Base-by-base conservation (phyloP, 1,140 invertebrate species). In the Conus betulinus region DNA sequence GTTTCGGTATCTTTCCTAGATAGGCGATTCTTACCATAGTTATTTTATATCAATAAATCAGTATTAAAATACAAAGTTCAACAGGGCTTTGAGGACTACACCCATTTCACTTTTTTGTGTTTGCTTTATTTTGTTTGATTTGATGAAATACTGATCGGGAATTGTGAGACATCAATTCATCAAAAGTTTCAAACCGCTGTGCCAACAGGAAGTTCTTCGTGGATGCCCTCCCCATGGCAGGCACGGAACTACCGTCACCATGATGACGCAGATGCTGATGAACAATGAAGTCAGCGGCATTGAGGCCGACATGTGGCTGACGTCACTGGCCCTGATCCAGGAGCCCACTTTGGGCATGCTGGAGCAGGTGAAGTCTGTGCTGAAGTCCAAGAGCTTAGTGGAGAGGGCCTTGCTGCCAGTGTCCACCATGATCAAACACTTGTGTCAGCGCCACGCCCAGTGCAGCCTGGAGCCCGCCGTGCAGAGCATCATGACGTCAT, bases 161-260 rank as follows among this genome's bases (percentile, higher is more conserved):
- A 39, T 39, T 39, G 39, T 39, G 39, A 39, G 39, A 39, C 39
- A 39, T 39, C 39, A 39, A 39, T 39, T 3, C 39, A 39, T 39
- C 39, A 39, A 39, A 39, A 39, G 39, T 39, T 39, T 39, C 39
- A 39, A 39, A 39, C 39, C 39, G 39, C 39, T 39, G 39, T 39
- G 39, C 39, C 39, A 39, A 67, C 90, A 96, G 95, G 88, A 95
- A 95, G 92, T 95, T 95, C 90, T 93, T 96, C 87, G 88, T 95
- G 55, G 97, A 98, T 93, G 97, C 97, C 7, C 94, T 99, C 1
- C n/a, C 98, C 1, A 97, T 97, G 93, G 96, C 98, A 20, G 97
- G 97, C 1, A 98, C 97, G 74, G 96, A 96, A 0, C 97, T 0
- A 97, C 98, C 0, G 96, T 98, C 10, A 96, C 96, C 51, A 94